Evolutionary conservation across 1,140 invertebrate species (phyloP).

Genomic region (Heliconius eleuchia): DNA sequence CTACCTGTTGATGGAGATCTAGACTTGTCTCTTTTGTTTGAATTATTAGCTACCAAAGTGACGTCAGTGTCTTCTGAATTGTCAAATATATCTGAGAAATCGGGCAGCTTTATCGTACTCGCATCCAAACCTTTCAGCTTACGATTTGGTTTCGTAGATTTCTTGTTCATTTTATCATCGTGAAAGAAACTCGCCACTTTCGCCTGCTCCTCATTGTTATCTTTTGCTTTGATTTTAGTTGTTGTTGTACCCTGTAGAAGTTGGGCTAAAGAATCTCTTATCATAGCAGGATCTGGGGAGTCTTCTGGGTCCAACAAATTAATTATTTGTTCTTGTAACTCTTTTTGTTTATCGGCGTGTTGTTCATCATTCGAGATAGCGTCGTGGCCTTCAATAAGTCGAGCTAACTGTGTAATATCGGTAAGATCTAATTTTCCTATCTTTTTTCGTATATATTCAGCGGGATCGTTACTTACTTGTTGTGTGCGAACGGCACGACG

Average conservation of each 20-base stretch:
- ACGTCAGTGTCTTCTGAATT: slow-evolving; percentile 58
- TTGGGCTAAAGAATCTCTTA: slow-evolving; percentile 58
- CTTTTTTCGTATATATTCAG: slow-evolving; percentile 66
- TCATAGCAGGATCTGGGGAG: slow-evolving; percentile 56
- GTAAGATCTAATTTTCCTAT: slow-evolving; percentile 69
- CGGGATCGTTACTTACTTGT: slow-evolving; percentile 75
- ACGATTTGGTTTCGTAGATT: slow-evolving; percentile 48
- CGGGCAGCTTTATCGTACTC: slow-evolving; percentile 52
- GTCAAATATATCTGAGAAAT: slow-evolving; percentile 57
- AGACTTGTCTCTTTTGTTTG: slow-evolving; percentile 43
- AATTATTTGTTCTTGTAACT: slow-evolving; percentile 66
- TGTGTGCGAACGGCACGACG: slow-evolving; percentile 56
- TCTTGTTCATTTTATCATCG: slow-evolving; percentile 41
- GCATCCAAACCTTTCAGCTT: slow-evolving; percentile 63
- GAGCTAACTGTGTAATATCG: slow-evolving; percentile 65
- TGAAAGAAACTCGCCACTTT: slow-evolving; percentile 56
- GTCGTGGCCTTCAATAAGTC: slow-evolving; percentile 66
- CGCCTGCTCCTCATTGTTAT: slow-evolving; percentile 38
- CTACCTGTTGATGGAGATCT: slow-evolving; percentile 38
- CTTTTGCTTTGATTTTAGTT: slow-evolving; percentile 44
- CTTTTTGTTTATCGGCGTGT: slow-evolving; percentile 56
- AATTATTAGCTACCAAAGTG: slow-evolving; percentile 43
- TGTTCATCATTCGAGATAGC: slow-evolving; percentile 40
- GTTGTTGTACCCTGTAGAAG: slow-evolving; percentile 55
- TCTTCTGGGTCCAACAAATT: slow-evolving; percentile 66